phyloP scores from a whole-genome alignment of 37 sponge, comb jelly and placozoan species.

The Crambe crambe region DNA sequence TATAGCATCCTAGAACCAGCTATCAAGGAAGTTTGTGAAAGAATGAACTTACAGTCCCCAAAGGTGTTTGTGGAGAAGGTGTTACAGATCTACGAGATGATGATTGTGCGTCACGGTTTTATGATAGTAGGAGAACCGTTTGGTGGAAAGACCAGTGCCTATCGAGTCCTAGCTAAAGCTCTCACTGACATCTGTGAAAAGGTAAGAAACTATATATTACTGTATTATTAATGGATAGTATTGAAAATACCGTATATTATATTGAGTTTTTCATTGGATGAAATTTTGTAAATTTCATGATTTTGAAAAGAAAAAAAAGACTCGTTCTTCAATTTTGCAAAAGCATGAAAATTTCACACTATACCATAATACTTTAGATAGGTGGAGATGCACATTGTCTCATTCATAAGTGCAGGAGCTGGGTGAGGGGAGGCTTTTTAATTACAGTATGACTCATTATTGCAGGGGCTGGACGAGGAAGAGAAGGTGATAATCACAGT shows the following conservation, averaged over 20 bases:
- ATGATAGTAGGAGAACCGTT: constrained; percentile 99
- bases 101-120: constrained; percentile 98
- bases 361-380: too few relatives aligned
- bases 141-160: constrained; percentile 98
- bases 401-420: too few relatives aligned
- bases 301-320: too few relatives aligned
- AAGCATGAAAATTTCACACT: too few relatives aligned
- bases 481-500: constrained; percentile 97
- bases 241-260: too few relatives aligned
- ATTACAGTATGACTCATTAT: too few relatives aligned
- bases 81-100: constrained; percentile 98
- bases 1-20: constrained; percentile 84
- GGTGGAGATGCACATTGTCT: too few relatives aligned
- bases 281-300: too few relatives aligned
- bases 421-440: too few relatives aligned
- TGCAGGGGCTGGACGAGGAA: constrained; percentile 80
- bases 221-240: too few relatives aligned
- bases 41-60: constrained; percentile 90
- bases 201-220: constrained; percentile 40
- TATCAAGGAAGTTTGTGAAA: constrained; percentile 77
- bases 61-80: constrained; percentile 85
- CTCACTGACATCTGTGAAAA: constrained; percentile 92
- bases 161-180: constrained; percentile 91
- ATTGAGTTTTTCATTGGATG: too few relatives aligned
- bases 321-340: too few relatives aligned